Evolutionary conservation across 2,888 invertebrate genomes (phyloP).

Genomic region (Leptodirus hochenwartii): DNA sequence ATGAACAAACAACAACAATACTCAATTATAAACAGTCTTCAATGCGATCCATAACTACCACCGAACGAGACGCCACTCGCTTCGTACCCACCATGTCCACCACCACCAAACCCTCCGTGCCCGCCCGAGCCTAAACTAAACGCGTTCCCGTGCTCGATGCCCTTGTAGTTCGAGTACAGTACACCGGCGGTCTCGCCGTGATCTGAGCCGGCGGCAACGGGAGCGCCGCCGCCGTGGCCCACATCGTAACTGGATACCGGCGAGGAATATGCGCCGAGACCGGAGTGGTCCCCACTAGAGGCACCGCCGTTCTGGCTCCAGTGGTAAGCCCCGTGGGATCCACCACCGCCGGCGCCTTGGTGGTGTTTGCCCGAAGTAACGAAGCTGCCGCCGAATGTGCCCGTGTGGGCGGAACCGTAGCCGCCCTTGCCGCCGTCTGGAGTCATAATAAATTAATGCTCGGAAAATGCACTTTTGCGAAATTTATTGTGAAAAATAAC

Average conservation of each 20-base stretch:
- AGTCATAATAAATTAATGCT: too few relatives aligned
- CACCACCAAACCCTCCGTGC: slow-evolving; percentile 3
- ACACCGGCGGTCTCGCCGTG: slow-evolving; percentile 10
- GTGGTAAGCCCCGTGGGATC: slow-evolving; percentile 9
- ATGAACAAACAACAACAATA: too few relatives aligned
- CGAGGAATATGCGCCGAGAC: slow-evolving; percentile 10
- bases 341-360: slow-evolving; percentile 11
- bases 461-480: too few relatives aligned
- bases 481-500: too few relatives aligned
- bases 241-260: slow-evolving; percentile 13
- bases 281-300: slow-evolving; percentile 8
- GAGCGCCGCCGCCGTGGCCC: slow-evolving; percentile 9
- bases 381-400: slow-evolving; percentile 16
- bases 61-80: slow-evolving; percentile 2
- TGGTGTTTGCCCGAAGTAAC: slow-evolving; percentile 14
- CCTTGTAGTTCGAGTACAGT: slow-evolving; percentile 9
- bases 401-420: slow-evolving; percentile 8
- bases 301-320: slow-evolving; percentile 7
- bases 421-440: too few relatives aligned
- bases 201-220: slow-evolving; percentile 7
- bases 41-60: slow-evolving; percentile 1
- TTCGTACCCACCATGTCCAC: slow-evolving; percentile 1
- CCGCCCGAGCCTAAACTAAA: slow-evolving; percentile 5
- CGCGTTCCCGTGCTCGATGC: slow-evolving; percentile 7
- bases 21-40: too few relatives aligned